Base-by-base conservation (phyloP, 2,888 invertebrate genomes). In the Hypselothyrea guttata region DNA sequence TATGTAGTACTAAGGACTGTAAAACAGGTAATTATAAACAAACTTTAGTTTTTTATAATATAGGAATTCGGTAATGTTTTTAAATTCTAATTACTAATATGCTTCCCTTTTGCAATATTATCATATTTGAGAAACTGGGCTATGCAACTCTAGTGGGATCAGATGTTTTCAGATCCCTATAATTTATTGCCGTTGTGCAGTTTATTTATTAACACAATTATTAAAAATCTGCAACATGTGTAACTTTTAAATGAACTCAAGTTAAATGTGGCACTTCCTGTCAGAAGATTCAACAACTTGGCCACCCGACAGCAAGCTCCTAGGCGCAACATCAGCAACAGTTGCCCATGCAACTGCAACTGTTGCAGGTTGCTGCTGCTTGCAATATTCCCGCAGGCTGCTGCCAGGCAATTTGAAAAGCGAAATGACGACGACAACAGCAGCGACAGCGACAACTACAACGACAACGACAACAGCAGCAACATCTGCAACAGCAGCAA, bases 351-450 rank as follows among this genome's bases (percentile, higher is more conserved):
- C 66, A 59, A 64, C 45, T 45, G 53, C 48, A 46, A 47, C 66
- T 35, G 54, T 38, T 46, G 70, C 53, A n/a, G n/a, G n/a, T n/a
- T n/a, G n/a, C n/a, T 49, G 49, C 47, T 41, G 52, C 57, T 41
- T 8, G 12, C 34, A 35, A 49, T 42, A 68, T 69, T 72, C 73
- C 78, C 84, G 65, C 66, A 64, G 78, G 85, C 85, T 49, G 69
- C 62, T 57, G 72, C 69, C 69, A 84, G 83, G 76, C 84, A 78
- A 78, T 78, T 84, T 61, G 72, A 84, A 78, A 75, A 83, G 83
- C 77, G 84, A 78, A 78, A 78, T 84, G 78, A 78, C 75, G 71
- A 82, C 68, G 58, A 77, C 75, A 56, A 58, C 82, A 45, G 74
- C 77, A 47, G 78, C 68, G 58, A 77, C 75, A 56, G 57, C 82